These are phyloP conservation scores for Agonopterix heracliana DNA, from an alignment of 2,888 invertebrate species.

Conservation along the genomic window DNA sequence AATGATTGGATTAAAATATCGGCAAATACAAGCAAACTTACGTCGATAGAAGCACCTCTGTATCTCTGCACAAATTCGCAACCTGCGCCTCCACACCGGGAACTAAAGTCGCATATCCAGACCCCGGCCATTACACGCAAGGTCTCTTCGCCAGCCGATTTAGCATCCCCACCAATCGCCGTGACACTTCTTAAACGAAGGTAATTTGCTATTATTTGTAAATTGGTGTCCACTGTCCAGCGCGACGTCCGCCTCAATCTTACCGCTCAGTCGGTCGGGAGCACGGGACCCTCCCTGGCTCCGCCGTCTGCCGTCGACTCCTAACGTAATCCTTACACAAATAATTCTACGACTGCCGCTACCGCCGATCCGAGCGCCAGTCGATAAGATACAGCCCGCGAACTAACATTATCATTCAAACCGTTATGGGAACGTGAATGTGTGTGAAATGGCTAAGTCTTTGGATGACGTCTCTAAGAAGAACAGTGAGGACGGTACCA, in stretches of 20 bases:
- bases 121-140: slow-evolving; percentile 67
- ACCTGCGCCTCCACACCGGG: slow-evolving; percentile 40
- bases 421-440: slow-evolving; percentile 38
- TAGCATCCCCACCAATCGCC: slow-evolving; percentile 61
- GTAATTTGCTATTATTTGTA: slow-evolving; percentile 76
- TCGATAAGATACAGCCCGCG: slow-evolving; percentile 65
- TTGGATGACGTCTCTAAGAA: slow-evolving; percentile 52
- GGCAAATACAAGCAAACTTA: slow-evolving; percentile 16
- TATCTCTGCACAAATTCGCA: slow-evolving; percentile 38
- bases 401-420: slow-evolving; percentile 30
- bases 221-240: slow-evolving; percentile 56
- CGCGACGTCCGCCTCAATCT: slow-evolving; percentile 51
- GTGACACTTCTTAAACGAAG: slow-evolving; percentile 74
- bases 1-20: no score
- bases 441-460: slow-evolving; percentile 47
- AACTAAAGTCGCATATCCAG: slow-evolving; percentile 45
- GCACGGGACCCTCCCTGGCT: slow-evolving; percentile 52
- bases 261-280: slow-evolving; percentile 59
- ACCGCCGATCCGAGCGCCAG: slow-evolving; percentile 50
- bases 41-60: slow-evolving; percentile 9
- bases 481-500: slow-evolving; percentile 60
- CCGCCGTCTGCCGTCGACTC: slow-evolving; percentile 18
- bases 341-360: slow-evolving; percentile 40
- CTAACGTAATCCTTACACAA: slow-evolving; percentile 42
- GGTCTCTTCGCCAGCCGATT: slow-evolving; percentile 71